phyloP scores from a whole-genome alignment of 2,113 vertebrate genomes.

The Aegithalos caudatus region DNA sequence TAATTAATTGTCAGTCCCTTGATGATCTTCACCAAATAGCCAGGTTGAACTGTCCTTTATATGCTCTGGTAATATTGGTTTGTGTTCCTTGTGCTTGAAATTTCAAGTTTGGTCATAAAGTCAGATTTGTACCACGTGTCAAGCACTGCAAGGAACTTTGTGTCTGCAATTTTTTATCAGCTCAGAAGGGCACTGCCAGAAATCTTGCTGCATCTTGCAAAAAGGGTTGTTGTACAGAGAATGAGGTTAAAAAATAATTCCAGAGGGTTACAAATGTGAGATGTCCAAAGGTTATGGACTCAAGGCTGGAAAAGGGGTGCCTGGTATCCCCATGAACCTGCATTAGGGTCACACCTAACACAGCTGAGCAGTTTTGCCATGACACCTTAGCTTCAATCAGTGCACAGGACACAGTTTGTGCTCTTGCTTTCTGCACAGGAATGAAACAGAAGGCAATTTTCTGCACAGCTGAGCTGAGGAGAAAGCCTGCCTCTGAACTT shows the following conservation, averaged over 20 bases:
- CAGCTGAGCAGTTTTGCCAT: background rate
- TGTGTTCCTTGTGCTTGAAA: background rate
- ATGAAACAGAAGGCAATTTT: constrained; percentile 23
- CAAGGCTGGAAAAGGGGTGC: background rate
- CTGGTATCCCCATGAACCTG: background rate
- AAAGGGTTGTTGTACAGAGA: background rate
- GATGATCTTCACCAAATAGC: background rate
- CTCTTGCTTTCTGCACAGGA: background rate
- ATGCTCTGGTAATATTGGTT: background rate
- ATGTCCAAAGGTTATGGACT: background rate
- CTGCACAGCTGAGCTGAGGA: constrained; percentile 13
- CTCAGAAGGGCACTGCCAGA: background rate
- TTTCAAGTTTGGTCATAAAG: background rate
- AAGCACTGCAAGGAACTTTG: background rate
- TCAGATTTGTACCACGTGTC: background rate
- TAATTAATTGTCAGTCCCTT: background rate
- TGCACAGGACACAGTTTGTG: background rate
- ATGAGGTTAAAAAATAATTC: background rate
- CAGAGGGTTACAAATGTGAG: background rate
- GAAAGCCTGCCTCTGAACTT: background rate
- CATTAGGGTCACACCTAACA: background rate
- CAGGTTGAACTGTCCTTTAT: background rate
- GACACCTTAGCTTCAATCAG: background rate
- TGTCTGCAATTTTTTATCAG: background rate
- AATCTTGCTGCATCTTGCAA: background rate